phyloP scores from a whole-genome alignment of 2,888 invertebrate species.

The Saturnia pavonia region DNA sequence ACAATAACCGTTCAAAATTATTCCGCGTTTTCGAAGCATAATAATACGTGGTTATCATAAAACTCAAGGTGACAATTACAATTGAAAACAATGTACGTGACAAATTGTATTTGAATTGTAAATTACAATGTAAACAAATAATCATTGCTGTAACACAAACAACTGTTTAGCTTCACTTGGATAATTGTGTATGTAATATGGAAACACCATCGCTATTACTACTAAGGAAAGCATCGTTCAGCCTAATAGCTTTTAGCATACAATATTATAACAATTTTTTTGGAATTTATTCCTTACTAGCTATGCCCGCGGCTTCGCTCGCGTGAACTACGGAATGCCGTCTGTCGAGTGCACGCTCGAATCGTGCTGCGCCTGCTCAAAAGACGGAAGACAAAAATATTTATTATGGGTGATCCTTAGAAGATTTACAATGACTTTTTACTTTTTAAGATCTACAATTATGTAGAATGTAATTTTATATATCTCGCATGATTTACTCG shows the following conservation, averaged over 20 bases:
- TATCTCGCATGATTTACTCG: no score
- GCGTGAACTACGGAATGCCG: no score
- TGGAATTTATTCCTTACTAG: no score
- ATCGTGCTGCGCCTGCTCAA: no score
- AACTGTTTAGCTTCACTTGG: not conserved
- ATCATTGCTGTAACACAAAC: constrained; percentile 7
- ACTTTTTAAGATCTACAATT: no score
- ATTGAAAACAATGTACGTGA: constrained; percentile 7
- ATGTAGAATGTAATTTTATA: no score
- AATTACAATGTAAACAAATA: constrained; percentile 10
- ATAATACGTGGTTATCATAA: not conserved
- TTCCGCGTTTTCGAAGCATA: not conserved
- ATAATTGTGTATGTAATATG: not conserved
- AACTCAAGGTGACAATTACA: constrained; percentile 6
- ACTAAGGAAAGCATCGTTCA: not conserved
- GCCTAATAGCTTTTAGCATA: not conserved
- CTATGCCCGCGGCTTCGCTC: no score
- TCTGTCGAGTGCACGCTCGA: no score
- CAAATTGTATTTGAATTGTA: constrained; percentile 7
- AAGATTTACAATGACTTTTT: no score
- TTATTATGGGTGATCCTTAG: no score
- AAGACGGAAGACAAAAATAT: no score
- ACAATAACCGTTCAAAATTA: not conserved
- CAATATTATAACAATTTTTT: no score
- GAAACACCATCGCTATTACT: not conserved